These are phyloP conservation scores for Laupala kohalensis DNA, from an alignment of 1,140 invertebrate genomes.

Conservation along the genomic window DNA sequence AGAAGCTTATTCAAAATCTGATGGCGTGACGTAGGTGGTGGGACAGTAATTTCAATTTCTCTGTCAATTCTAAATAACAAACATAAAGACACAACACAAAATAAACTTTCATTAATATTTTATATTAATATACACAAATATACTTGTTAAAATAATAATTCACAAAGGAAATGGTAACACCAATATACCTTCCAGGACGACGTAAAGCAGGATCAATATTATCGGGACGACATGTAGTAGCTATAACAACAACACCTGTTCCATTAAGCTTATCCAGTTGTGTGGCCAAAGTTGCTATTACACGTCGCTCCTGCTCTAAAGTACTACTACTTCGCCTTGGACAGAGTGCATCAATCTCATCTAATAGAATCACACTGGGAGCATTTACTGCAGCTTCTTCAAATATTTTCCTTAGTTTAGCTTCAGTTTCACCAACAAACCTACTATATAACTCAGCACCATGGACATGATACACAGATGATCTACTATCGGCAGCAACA, in stretches of 20 bases:
- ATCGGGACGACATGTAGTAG: constrained; percentile 87
- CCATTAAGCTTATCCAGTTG: constrained; percentile 39
- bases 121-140: neutral
- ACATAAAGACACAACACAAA: neutral
- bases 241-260: constrained; percentile 64
- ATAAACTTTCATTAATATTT: neutral
- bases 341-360: constrained; percentile 21
- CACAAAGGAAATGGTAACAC: neutral
- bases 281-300: constrained; percentile 43
- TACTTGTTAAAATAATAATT: neutral
- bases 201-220: constrained; percentile 90
- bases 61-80: constrained; percentile 47
- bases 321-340: constrained; percentile 9
- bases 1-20: constrained; percentile 54
- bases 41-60: constrained; percentile 76
- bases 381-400: constrained; percentile 29
- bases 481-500: constrained; percentile 39
- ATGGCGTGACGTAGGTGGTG: constrained; percentile 46
- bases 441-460: constrained; percentile 48
- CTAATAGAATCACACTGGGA: constrained; percentile 21
- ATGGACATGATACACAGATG: constrained; percentile 42
- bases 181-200: constrained; percentile 61
- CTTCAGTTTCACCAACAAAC: constrained; percentile 45
- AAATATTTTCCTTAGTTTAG: constrained; percentile 42
- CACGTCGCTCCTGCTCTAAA: constrained; percentile 17